Evolutionary conservation across 2,888 invertebrate genomes (phyloP), one percentile per base, ranked within the genome.

Genomic region (Watsonalla binaria): DNA sequence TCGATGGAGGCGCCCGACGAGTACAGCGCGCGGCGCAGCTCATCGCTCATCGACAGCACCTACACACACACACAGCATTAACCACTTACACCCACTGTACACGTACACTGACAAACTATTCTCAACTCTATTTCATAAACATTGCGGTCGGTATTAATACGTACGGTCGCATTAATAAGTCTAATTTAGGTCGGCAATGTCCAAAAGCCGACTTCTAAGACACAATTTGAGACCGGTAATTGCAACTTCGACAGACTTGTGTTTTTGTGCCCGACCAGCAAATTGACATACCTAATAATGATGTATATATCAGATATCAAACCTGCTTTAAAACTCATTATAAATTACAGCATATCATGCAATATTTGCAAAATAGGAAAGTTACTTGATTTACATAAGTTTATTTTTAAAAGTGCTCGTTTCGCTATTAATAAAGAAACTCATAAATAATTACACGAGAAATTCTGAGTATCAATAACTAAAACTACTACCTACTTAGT

Each of bases 1-100:
- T 97, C 97, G 76, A 97, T 92, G 65, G 96, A 96, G 70, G 94
- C 93, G 71, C 94, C 95, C 72, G 93, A 93, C 66, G 93, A 94
- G 66, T 95, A 95, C 54, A 96, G 92, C 58, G 96, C 96, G 81
- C 96, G 94, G 61, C 96, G 94, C 76, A 96, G 92, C 92, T 97
- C 97, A 92, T 97, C 97, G 92, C 96, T 96, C 96, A 97, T 96
- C 85, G 97, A 96, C 94, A 97, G 92, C 82, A 96, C 96, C 97
- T 97, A 61, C 55, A 61, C 51, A 42, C 51, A 42, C n/a, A 52
- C 47, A 51, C 45, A 42, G 47, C 53, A 51, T 45, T 46, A 37
- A 56, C 46, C 15, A 8, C 53, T 45, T 56, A 45, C 53, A 55
- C 46, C 54, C 13, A 7, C 37, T 35, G 48, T 48, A 48, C 35